phyloP scores from a whole-genome alignment of 2,113 vertebrate genomes.

The Sturnira hondurensis region DNA sequence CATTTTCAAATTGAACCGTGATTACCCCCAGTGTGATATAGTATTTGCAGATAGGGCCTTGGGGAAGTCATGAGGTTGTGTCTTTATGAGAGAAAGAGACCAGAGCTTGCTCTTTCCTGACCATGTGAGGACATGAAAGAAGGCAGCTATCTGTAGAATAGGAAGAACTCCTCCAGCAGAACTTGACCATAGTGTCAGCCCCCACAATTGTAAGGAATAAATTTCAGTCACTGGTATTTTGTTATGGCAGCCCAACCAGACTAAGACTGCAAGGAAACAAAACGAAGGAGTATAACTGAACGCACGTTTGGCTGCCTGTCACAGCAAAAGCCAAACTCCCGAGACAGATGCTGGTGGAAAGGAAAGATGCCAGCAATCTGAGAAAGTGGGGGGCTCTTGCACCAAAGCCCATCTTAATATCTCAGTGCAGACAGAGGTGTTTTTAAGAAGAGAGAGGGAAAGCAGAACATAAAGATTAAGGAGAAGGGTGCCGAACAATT shows the following conservation, averaged over 20 bases:
- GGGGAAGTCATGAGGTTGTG: not conserved
- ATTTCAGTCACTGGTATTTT: not conserved
- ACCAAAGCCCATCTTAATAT: too few relatives aligned
- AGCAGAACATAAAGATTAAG: too few relatives aligned
- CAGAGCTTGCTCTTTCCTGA: not conserved
- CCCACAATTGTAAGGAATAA: not conserved
- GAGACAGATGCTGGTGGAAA: too few relatives aligned
- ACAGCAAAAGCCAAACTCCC: too few relatives aligned
- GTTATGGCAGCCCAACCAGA: not conserved
- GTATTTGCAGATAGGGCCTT: not conserved
- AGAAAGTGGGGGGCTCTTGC: too few relatives aligned
- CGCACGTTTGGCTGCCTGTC: too few relatives aligned
- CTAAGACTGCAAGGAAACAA: not conserved
- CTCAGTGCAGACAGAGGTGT: too few relatives aligned
- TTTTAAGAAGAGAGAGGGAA: too few relatives aligned
- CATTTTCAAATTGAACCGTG: not conserved
- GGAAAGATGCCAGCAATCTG: too few relatives aligned
- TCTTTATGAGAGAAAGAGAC: not conserved
- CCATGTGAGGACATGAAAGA: not conserved
- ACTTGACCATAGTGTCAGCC: not conserved
- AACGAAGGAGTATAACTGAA: not conserved
- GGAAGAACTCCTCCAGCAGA: not conserved
- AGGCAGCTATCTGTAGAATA: not conserved
- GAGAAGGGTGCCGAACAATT: too few relatives aligned
- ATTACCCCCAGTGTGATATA: not conserved